Percentiles rank a stretch among this genome's conserved stretches.
These are phyloP conservation scores for Limenitis camilla DNA, from an alignment of 2,888 invertebrate species.

Conservation along the genomic window DNA sequence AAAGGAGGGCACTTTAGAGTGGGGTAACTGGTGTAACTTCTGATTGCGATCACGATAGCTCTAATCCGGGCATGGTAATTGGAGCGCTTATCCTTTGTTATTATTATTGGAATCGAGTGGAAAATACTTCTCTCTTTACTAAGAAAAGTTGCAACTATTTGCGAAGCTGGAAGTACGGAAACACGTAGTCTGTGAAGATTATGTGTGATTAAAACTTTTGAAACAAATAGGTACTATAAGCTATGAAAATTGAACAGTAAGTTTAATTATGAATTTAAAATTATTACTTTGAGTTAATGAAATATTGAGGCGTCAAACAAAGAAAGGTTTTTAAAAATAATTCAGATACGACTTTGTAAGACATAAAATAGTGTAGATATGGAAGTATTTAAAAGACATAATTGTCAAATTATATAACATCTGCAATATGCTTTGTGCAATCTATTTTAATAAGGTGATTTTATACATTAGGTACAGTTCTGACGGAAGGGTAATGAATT, in stretches of 20 bases:
- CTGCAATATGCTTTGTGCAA: conserved; percentile 10
- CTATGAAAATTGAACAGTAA: no score
- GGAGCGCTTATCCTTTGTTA: neutral
- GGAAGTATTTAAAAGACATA: conserved; percentile 2
- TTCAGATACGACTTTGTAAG: neutral
- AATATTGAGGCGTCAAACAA: no score
- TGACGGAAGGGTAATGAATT: no score
- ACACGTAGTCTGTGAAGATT: no score
- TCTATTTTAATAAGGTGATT: no score
- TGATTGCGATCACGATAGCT: conserved; percentile 1
- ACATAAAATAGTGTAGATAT: neutral
- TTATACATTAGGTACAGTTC: no score
- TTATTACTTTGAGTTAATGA: no score
- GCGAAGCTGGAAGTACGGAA: no score
- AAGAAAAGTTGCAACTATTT: no score
- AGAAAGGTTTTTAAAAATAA: neutral
- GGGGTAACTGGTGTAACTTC: conserved; percentile 1
- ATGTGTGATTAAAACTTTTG: no score
- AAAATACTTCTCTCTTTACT: neutral
- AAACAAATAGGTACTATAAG: no score
- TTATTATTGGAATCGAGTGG: neutral
- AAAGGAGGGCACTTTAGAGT: neutral
- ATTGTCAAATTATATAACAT: conserved; percentile 15
- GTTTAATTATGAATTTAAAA: no score
- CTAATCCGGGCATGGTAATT: neutral